Percentiles rank a stretch among this genome's conserved stretches.
phyloP scores from a whole-genome alignment of 2,113 vertebrate species.

The Tragelaphus buxtoni region DNA sequence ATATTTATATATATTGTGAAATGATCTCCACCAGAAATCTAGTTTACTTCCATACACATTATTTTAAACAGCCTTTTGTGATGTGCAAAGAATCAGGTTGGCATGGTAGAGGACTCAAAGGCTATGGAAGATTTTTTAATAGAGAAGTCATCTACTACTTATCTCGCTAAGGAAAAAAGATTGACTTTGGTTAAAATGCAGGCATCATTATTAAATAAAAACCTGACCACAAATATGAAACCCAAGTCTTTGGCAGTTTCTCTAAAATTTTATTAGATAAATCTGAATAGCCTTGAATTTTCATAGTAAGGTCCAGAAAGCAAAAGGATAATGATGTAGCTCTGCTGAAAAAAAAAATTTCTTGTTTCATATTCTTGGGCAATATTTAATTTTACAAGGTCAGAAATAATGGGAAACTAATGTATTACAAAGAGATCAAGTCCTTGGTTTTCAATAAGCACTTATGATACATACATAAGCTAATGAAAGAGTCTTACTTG shows the following conservation, averaged over 20 bases:
- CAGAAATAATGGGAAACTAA: not conserved
- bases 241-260: not conserved
- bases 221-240: not conserved
- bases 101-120: not conserved
- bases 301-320: not conserved
- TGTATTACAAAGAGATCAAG: not conserved
- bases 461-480: not conserved
- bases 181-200: not conserved
- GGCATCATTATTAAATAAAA: constrained; percentile 29
- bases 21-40: not conserved
- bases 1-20: not conserved
- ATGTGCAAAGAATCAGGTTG: not conserved
- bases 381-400: constrained; percentile 14
- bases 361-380: not conserved
- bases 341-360: not conserved
- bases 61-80: constrained; percentile 17
- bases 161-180: constrained; percentile 2
- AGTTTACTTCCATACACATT: not conserved
- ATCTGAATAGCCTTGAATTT: constrained; percentile 11
- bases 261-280: constrained; percentile 6
- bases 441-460: not conserved
- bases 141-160: not conserved
- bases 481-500: constrained; percentile 2
- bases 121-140: not conserved
- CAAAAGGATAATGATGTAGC: not conserved